phyloP scores from a whole-genome alignment of 2,888 invertebrate species.

The Tachina fera region DNA sequence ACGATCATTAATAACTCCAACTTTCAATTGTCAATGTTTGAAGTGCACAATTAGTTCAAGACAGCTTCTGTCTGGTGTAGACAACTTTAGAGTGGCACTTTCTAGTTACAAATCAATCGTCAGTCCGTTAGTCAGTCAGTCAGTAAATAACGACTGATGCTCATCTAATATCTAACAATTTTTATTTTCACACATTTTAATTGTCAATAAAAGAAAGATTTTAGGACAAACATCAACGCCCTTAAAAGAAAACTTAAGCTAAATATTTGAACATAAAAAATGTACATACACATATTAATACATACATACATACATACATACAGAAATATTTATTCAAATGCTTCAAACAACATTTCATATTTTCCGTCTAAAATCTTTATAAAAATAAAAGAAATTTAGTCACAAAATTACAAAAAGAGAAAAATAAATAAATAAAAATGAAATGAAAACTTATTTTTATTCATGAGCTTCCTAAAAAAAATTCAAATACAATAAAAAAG shows the following conservation, averaged over 20 bases:
- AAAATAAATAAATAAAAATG: conserved; percentile 16
- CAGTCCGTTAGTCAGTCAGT: not conserved
- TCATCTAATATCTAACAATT: not conserved
- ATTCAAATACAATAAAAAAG: conserved; percentile 30
- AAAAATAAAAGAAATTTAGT: conserved; percentile 36
- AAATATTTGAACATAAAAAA: not conserved
- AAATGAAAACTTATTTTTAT: conserved; percentile 67
- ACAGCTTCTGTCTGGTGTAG: not conserved
- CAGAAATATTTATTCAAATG: not conserved
- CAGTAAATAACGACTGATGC: not conserved
- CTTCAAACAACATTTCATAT: conserved; percentile 44
- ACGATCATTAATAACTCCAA: not conserved
- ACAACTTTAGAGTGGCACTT: conserved; percentile 28
- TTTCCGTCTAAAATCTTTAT: conserved; percentile 48
- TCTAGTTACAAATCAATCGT: conserved; percentile 34
- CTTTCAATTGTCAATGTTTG: not conserved
- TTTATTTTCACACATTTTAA: conserved; percentile 30
- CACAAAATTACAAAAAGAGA: conserved; percentile 22
- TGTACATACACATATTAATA: not conserved
- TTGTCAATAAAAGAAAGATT: conserved; percentile 1
- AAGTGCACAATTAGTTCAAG: not conserved
- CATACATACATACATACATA: not conserved
- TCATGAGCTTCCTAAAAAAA: conserved; percentile 67
- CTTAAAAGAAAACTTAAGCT: conserved; percentile 48
- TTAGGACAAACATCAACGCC: conserved; percentile 49